Evolutionary conservation across 1,140 invertebrate species (phyloP).

Genomic region (Aphelenchoides besseyi): DNA sequence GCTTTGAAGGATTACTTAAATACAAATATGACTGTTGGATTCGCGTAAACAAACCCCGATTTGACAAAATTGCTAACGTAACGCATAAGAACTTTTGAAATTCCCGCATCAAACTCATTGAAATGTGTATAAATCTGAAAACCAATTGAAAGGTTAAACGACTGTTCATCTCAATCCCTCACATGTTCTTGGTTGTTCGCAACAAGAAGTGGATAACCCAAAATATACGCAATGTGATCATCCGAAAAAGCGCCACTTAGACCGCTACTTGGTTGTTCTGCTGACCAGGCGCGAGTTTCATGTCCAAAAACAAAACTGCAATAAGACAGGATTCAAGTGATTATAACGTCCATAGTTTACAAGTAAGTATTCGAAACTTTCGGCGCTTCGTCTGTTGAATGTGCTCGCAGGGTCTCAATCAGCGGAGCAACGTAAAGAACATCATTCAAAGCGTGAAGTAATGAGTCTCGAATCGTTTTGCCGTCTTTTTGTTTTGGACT

Average conservation of each 20-base stretch:
- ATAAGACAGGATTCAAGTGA: conserved; percentile 9
- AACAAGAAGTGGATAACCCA: conserved; percentile 81
- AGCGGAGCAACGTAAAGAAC: conserved; percentile 82
- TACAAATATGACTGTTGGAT: neutral
- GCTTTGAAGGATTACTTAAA: conserved; percentile 56
- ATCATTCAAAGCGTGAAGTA: conserved; percentile 85
- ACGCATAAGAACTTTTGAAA: conserved; percentile 86
- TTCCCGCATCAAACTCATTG: conserved; percentile 78
- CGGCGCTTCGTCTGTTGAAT: conserved; percentile 69
- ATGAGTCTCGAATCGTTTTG: conserved; percentile 82
- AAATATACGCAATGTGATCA: conserved; percentile 86
- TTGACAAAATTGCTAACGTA: conserved; percentile 95
- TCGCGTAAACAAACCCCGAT: conserved; percentile 76
- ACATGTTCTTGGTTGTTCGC: conserved; percentile 28
- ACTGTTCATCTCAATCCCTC: neutral
- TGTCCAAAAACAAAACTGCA: conserved; percentile 59
- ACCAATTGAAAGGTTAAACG: neutral
- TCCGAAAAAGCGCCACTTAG: conserved; percentile 80
- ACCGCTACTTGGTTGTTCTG: conserved; percentile 77
- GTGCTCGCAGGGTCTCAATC: conserved; percentile 82
- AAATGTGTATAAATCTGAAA: conserved; percentile 77
- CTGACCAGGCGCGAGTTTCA: conserved; percentile 78
- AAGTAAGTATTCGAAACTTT: conserved; percentile 73
- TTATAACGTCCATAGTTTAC: conserved; percentile 72
- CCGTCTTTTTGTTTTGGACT: conserved; percentile 74